phyloP scores from a whole-genome alignment of 92 coral and sea anemone species.

The Actinernus sp. region DNA sequence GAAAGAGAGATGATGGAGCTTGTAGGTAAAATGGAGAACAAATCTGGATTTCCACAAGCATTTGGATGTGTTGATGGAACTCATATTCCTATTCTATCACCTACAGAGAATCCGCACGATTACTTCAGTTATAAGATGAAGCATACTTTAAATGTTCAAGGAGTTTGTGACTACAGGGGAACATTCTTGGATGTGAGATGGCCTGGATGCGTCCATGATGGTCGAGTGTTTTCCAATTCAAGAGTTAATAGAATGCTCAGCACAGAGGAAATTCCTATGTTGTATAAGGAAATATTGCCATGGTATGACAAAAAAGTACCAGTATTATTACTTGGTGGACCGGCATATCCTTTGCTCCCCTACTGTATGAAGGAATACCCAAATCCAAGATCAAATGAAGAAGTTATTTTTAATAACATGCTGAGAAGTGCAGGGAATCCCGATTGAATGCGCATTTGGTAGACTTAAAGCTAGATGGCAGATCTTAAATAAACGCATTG shows the following conservation, averaged over 20 bases:
- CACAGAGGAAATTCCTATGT: constrained; percentile 48
- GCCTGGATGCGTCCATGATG: constrained; percentile 67
- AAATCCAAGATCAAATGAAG: constrained; percentile 25
- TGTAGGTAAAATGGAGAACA: constrained; percentile 28
- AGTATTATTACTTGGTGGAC: constrained; percentile 60
- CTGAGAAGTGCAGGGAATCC: constrained; percentile 54
- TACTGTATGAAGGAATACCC: constrained; percentile 68
- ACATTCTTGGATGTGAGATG: constrained; percentile 46
- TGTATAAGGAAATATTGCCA: constrained; percentile 49
- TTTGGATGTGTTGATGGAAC: constrained; percentile 71
- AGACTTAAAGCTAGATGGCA: constrained; percentile 67
- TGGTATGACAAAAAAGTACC: constrained; percentile 67
- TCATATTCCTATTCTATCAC: constrained; percentile 44
- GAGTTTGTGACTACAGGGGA: constrained; percentile 54
- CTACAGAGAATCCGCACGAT: constrained; percentile 51
- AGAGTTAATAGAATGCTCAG: constrained; percentile 40
- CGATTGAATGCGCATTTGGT: constrained; percentile 53
- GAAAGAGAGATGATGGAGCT: constrained; percentile 49
- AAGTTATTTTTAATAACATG: constrained; percentile 53
- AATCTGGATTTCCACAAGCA: constrained; percentile 54
- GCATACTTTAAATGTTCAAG: constrained; percentile 61
- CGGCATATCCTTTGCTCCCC: constrained; percentile 59
- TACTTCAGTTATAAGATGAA: constrained; percentile 58
- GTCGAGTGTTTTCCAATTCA: constrained; percentile 67
- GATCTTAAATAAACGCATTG: constrained; percentile 38